Conservation (phyloP, 2,888 invertebrate species). For the Monoplex corrugatus region DNA sequence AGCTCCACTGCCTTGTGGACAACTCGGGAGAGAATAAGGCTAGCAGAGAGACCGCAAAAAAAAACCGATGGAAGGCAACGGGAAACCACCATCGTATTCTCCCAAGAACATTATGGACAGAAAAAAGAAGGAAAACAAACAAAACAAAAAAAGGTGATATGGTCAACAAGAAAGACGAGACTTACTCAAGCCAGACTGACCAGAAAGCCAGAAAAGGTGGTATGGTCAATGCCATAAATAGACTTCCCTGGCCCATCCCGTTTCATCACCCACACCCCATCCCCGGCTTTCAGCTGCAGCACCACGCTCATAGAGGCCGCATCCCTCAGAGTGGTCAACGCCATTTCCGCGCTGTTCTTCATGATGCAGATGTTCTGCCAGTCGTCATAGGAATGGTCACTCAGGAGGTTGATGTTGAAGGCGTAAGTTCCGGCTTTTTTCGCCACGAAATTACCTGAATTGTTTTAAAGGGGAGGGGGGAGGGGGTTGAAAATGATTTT, state of each 20-base stretch:
- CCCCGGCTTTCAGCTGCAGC: neutral
- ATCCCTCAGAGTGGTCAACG: neutral
- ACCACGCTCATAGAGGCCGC: neutral
- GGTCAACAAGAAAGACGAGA: too few species aligned
- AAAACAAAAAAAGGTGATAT: too few species aligned
- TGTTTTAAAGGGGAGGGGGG: too few species aligned
- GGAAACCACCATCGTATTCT: too few species aligned
- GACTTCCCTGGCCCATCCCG: constrained; percentile 27
- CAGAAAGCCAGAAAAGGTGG: constrained; percentile 12
- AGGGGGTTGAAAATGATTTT: too few species aligned
- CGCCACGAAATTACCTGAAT: constrained; percentile 19
- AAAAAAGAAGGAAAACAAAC: too few species aligned
- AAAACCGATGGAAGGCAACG: too few species aligned
- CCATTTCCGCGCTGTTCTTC: neutral
- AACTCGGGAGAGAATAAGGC: too few species aligned
- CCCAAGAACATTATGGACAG: too few species aligned
- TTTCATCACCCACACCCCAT: constrained; percentile 9
- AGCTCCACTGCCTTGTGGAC: too few species aligned
- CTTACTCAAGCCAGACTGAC: too few species aligned
- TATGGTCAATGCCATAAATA: constrained; percentile 33
- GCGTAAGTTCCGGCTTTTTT: neutral
- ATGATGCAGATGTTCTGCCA: constrained; percentile 38
- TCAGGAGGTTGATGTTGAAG: constrained; percentile 24
- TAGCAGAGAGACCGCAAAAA: too few species aligned
- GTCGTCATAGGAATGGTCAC: constrained; percentile 4